These are phyloP conservation scores for Poecilobothrus nobilitatus DNA, from an alignment of 2,888 invertebrate species.

Conservation along the genomic window DNA sequence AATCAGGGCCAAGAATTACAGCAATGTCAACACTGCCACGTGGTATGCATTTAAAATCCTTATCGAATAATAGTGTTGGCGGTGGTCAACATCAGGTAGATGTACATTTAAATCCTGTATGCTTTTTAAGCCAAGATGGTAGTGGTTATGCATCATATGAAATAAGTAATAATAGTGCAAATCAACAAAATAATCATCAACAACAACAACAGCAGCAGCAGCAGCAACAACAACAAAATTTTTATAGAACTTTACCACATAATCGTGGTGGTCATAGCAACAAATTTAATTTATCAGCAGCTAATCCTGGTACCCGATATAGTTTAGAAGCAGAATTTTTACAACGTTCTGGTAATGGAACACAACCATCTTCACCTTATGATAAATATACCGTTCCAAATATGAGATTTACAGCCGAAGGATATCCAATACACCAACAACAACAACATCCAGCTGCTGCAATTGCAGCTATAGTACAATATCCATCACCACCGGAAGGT, in stretches of 20 bases:
- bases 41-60: slow-evolving; percentile 46
- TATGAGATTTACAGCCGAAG: slow-evolving; percentile 70
- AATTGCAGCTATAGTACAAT: slow-evolving; percentile 41
- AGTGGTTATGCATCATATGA: slow-evolving; percentile 52
- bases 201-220: slow-evolving; percentile 24
- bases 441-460: slow-evolving; percentile 45
- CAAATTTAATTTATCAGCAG: slow-evolving; percentile 43
- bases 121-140: slow-evolving; percentile 68
- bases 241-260: slow-evolving; percentile 71
- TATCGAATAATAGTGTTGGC: slow-evolving; percentile 17
- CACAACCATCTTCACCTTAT: slow-evolving; percentile 39
- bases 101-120: slow-evolving; percentile 66
- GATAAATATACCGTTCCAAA: slow-evolving; percentile 48
- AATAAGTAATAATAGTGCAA: slow-evolving; percentile 29
- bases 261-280: slow-evolving; percentile 51
- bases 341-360: slow-evolving; percentile 46
- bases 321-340: slow-evolving; percentile 59
- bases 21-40: slow-evolving; percentile 48
- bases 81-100: slow-evolving; percentile 56
- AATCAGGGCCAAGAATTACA: slow-evolving; percentile 31
- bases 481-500: slow-evolving; percentile 62
- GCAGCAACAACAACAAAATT: slow-evolving; percentile 38
- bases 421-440: slow-evolving; percentile 54
- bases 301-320: slow-evolving; percentile 50
- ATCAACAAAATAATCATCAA: slow-evolving; percentile 13